Conservation (phyloP, 2,797 vertebrate species). For the Dryobates pubescens region DNA sequence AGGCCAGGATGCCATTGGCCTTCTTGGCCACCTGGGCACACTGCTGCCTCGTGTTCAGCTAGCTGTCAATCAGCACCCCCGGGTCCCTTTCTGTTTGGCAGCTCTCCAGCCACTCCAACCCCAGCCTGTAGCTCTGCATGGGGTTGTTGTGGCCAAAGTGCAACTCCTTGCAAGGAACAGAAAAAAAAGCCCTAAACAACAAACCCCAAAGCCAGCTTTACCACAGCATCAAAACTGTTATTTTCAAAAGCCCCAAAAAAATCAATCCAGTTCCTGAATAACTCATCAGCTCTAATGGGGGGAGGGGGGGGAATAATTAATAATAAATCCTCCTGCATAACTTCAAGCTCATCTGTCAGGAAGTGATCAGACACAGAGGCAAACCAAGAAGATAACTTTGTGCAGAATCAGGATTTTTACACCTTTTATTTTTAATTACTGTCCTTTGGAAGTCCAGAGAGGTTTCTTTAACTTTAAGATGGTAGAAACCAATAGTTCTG, state of each 20-base stretch:
- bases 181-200: too few species aligned
- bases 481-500: neutral
- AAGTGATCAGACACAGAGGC: neutral
- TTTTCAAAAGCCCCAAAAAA: neutral
- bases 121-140: too few species aligned
- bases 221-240: neutral
- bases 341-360: neutral
- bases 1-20: too few species aligned
- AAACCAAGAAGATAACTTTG: neutral
- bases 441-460: neutral
- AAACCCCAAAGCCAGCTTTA: neutral
- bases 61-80: too few species aligned
- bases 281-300: neutral
- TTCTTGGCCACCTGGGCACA: too few species aligned
- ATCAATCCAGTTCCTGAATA: neutral
- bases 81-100: too few species aligned
- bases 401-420: neutral
- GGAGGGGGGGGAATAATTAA: too few species aligned
- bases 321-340: neutral
- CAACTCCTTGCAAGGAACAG: neutral
- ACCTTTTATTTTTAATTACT: fast-evolving
- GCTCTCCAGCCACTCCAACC: too few species aligned
- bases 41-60: too few species aligned
- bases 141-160: too few species aligned
- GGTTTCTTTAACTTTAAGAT: neutral